Evolutionary conservation across 1,140 invertebrate genomes (phyloP).

Genomic region (Scaptomyza graminum): DNA sequence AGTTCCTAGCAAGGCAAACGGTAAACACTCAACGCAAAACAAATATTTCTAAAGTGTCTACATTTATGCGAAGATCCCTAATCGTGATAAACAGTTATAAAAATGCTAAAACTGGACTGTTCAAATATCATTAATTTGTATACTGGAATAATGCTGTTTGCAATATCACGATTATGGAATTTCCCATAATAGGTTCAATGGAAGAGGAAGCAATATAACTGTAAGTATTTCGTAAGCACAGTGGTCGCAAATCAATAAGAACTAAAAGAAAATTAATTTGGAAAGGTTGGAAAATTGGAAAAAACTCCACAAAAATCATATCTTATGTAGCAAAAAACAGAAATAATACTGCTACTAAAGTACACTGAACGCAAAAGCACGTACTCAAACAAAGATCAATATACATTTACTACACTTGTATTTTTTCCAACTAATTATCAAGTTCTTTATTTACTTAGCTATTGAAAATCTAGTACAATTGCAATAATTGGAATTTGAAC

Average conservation of each 20-base stretch:
- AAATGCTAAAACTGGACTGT: background rate
- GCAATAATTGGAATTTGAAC: constrained; percentile 30
- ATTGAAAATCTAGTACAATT: background rate
- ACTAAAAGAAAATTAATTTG: too few species aligned
- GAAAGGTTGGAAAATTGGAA: too few species aligned
- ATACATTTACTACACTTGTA: too few species aligned
- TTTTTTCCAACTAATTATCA: too few species aligned
- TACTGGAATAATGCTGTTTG: constrained; percentile 6
- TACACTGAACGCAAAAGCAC: too few species aligned
- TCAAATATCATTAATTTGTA: background rate
- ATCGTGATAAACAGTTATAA: constrained; percentile 25
- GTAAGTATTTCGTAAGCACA: constrained; percentile 13
- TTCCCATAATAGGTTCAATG: constrained; percentile 17
- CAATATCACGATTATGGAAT: constrained; percentile 25
- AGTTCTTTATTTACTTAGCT: too few species aligned
- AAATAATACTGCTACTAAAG: too few species aligned
- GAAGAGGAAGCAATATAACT: background rate
- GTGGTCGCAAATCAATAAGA: background rate
- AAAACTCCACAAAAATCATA: too few species aligned
- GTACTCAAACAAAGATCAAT: too few species aligned
- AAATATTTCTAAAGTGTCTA: background rate
- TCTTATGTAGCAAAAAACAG: too few species aligned
- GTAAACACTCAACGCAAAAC: constrained; percentile 10
- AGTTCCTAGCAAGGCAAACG: constrained; percentile 11
- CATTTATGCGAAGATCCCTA: constrained; percentile 31